Evolutionary conservation across 2,888 invertebrate genomes (phyloP).

Genomic region (Parnassius orleans): DNA sequence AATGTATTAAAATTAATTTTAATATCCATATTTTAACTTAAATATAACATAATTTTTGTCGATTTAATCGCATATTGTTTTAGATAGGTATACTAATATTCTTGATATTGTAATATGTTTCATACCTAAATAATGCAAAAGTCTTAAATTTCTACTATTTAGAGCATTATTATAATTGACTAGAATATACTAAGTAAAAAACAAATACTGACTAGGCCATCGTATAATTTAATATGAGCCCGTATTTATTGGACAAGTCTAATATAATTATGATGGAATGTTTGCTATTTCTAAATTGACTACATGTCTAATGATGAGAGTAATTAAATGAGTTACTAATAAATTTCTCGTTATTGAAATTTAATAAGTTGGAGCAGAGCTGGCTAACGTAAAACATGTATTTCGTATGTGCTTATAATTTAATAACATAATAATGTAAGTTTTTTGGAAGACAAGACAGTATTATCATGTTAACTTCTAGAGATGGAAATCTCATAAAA

Average conservation of each 20-base stretch:
- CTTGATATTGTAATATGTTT: slow-evolving; percentile 8
- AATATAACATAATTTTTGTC: slow-evolving; percentile 9
- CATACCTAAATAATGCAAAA: slow-evolving; percentile 12
- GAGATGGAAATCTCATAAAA: background rate
- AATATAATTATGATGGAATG: slow-evolving; percentile 24
- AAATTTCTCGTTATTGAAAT: slow-evolving; percentile 15
- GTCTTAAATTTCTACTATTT: slow-evolving; percentile 31
- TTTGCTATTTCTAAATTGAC: slow-evolving; percentile 15
- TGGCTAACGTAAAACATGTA: slow-evolving; percentile 11
- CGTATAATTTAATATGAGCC: slow-evolving; percentile 24
- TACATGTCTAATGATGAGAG: slow-evolving; percentile 17
- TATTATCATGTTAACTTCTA: background rate
- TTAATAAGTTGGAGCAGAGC: slow-evolving; percentile 8
- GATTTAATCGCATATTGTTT: slow-evolving; percentile 24
- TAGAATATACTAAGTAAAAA: slow-evolving; percentile 51
- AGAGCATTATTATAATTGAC: slow-evolving; percentile 68
- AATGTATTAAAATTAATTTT: too few species aligned
- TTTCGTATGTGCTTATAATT: background rate
- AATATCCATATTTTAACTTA: background rate
- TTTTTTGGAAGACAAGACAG: slow-evolving; percentile 25
- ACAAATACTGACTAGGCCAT: slow-evolving; percentile 56
- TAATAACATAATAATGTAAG: slow-evolving; percentile 2
- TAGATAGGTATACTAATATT: background rate
- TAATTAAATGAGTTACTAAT: slow-evolving; percentile 3
- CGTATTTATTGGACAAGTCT: slow-evolving; percentile 20